Evolutionary conservation across 2,888 invertebrate genomes (phyloP).

Genomic region (Pseudococcus jackbeardsleyi): DNA sequence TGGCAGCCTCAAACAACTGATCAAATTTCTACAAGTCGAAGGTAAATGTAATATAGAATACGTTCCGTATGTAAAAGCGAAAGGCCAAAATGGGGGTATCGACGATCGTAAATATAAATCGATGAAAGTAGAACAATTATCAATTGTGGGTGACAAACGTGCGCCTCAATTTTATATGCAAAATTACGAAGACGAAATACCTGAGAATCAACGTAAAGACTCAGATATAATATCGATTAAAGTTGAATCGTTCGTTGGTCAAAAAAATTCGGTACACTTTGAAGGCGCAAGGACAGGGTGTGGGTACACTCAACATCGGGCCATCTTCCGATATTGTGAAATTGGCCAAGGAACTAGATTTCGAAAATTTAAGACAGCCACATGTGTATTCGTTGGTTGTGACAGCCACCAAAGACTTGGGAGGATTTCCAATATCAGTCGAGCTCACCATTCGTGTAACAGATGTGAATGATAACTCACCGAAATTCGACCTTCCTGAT

Average conservation of each 20-base stretch:
- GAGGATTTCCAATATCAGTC: slow-evolving; percentile 94
- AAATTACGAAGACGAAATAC: slow-evolving; percentile 94
- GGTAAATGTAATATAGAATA: too few relatives aligned
- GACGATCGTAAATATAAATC: slow-evolving; percentile 91
- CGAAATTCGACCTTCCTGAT: slow-evolving; percentile 95
- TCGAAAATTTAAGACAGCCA: slow-evolving; percentile 94
- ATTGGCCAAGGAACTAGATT: slow-evolving; percentile 94
- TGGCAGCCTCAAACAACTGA: too few relatives aligned
- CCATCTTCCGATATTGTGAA: slow-evolving; percentile 95
- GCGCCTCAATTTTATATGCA: slow-evolving; percentile 98
- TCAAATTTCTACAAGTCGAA: too few relatives aligned
- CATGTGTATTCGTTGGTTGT: slow-evolving; percentile 93
- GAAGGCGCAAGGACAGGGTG: slow-evolving; percentile 92
- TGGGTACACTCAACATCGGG: slow-evolving; percentile 94
- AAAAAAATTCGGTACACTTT: slow-evolving; percentile 96
- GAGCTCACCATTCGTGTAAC: slow-evolving; percentile 95
- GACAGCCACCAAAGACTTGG: slow-evolving; percentile 97
- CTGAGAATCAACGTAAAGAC: slow-evolving; percentile 96
- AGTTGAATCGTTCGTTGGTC: slow-evolving; percentile 96
- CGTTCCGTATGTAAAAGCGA: slow-evolving; percentile 94
- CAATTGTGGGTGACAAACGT: slow-evolving; percentile 96
- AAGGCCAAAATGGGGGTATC: slow-evolving; percentile 94
- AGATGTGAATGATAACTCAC: slow-evolving; percentile 98
- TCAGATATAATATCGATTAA: slow-evolving; percentile 97
- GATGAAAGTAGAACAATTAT: slow-evolving; percentile 90